A percentile compares a stretch with the other conserved stretches of the same genome.
Evolutionary conservation across 2,797 vertebrate genomes (phyloP).

Genomic region (Darevskia nairensis): DNA sequence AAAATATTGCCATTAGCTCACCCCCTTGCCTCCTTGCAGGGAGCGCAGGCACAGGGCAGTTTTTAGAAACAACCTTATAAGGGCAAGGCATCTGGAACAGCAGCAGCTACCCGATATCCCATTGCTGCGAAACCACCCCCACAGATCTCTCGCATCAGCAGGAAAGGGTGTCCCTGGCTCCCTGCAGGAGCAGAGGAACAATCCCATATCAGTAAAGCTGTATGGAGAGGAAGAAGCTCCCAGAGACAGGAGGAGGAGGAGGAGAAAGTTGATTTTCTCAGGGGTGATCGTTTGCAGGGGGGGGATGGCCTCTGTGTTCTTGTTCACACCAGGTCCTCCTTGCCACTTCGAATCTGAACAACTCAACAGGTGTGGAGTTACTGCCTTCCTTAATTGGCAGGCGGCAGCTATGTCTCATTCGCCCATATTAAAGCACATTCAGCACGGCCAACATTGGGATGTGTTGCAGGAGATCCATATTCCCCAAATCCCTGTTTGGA

Average conservation of each 20-base stretch:
- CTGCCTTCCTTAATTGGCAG: not conserved
- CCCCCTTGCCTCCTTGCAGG: conserved; percentile 36
- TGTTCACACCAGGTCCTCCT: not conserved
- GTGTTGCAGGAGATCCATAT: not conserved
- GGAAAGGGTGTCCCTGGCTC: conserved; percentile 21
- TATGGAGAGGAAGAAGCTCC: not conserved
- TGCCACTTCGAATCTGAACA: not conserved
- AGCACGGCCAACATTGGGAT: too few species aligned
- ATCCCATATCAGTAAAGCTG: not conserved
- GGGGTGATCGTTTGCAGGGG: not conserved
- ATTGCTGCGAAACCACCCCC: conserved; percentile 22
- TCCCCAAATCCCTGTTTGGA: not conserved
- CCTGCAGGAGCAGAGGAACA: not conserved
- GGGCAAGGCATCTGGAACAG: conserved; percentile 88
- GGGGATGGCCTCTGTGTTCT: not conserved
- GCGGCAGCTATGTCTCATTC: too few species aligned
- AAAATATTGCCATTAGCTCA: conserved; percentile 70
- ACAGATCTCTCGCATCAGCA: conserved; percentile 36
- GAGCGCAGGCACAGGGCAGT: conserved; percentile 70
- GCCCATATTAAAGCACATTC: not conserved
- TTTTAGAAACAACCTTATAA: conserved; percentile 88
- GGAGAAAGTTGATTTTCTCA: not conserved
- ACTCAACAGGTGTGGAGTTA: not conserved
- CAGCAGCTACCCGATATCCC: conserved; percentile 77
- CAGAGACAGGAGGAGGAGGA: not conserved